These are phyloP conservation scores for Lethenteron reissneri DNA, from an alignment of 2,113 vertebrate genomes.

Conservation along the genomic window DNA sequence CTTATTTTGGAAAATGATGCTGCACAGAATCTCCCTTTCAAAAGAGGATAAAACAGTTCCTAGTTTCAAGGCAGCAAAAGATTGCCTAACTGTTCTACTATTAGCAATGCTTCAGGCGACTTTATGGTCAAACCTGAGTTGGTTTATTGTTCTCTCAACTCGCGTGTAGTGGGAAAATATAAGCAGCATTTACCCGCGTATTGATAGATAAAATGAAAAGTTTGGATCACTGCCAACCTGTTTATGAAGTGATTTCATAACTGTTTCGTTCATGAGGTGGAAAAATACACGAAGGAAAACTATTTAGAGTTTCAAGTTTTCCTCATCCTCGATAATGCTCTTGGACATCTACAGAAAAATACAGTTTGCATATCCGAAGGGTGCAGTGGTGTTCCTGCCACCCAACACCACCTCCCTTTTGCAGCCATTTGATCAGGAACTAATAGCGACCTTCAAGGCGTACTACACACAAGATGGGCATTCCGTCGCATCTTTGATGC, in stretches of 20 bases:
- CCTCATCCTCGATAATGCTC: conserved; percentile 8
- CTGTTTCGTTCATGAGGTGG: conserved; percentile 4
- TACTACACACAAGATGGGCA: conserved; percentile 5
- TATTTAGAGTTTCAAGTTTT: conserved; percentile 3
- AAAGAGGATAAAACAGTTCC: conserved; percentile 4
- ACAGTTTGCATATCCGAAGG: neutral
- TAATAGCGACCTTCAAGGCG: conserved; percentile 6
- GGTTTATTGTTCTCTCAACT: conserved; percentile 1
- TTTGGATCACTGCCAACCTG: conserved; percentile 5
- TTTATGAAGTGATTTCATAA: conserved; percentile 7
- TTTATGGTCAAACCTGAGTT: conserved; percentile 5
- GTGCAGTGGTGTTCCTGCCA: neutral
- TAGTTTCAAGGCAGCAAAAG: conserved; percentile 9
- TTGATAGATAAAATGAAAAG: conserved; percentile 3
- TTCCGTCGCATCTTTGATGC: neutral
- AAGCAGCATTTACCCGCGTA: conserved; percentile 4
- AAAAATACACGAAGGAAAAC: conserved; percentile 4
- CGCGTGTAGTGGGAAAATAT: neutral
- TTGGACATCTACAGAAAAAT: conserved; percentile 5
- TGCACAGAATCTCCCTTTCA: conserved; percentile 6
- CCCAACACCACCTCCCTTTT: conserved; percentile 8
- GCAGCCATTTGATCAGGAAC: conserved; percentile 10
- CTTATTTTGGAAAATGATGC: conserved; percentile 8
- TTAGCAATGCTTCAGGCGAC: neutral
- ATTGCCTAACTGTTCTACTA: conserved; percentile 7